A percentile compares a stretch with the other conserved stretches of the same genome.
phyloP scores from a whole-genome alignment of 1,140 invertebrate genomes.

The Drosophila arawakana region DNA sequence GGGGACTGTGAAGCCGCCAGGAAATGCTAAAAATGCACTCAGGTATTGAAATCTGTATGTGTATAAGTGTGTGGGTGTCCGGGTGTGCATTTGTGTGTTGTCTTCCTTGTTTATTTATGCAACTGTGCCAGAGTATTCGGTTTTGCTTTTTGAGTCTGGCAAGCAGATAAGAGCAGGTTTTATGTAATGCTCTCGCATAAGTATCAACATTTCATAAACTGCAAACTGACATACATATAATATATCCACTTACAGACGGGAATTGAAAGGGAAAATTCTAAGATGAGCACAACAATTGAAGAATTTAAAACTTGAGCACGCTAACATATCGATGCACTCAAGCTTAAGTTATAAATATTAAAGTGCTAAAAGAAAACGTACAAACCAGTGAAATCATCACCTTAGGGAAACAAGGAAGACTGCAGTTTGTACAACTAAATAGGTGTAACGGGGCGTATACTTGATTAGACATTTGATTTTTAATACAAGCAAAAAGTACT shows the following conservation, averaged over 20 bases:
- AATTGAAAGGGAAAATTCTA: constrained; percentile 49
- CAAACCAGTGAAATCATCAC: neutral
- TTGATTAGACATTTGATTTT: neutral
- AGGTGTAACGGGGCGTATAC: neutral
- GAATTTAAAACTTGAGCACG: constrained; percentile 1
- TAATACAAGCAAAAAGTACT: too few relatives aligned
- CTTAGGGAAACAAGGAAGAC: too few relatives aligned
- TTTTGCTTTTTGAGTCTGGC: constrained; percentile 32
- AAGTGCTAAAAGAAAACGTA: neutral
- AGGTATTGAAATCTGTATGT: constrained; percentile 68
- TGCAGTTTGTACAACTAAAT: neutral
- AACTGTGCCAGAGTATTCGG: constrained; percentile 49
- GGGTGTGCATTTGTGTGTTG: constrained; percentile 25
- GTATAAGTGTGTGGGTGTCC: constrained; percentile 1
- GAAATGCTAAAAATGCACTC: constrained; percentile 78
- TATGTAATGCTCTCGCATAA: constrained; percentile 38
- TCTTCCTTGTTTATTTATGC: constrained; percentile 58
- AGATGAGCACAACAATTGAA: constrained; percentile 31
- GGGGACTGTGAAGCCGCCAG: constrained; percentile 46
- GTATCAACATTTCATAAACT: constrained; percentile 29
- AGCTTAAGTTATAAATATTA: constrained; percentile 9
- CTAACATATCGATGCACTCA: neutral
- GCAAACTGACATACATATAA: too few relatives aligned
- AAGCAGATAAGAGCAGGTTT: constrained; percentile 56
- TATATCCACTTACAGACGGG: constrained; percentile 3